phyloP scores from a whole-genome alignment of 2,797 vertebrate genomes.

The Ptychobarbus kaznakovi region DNA sequence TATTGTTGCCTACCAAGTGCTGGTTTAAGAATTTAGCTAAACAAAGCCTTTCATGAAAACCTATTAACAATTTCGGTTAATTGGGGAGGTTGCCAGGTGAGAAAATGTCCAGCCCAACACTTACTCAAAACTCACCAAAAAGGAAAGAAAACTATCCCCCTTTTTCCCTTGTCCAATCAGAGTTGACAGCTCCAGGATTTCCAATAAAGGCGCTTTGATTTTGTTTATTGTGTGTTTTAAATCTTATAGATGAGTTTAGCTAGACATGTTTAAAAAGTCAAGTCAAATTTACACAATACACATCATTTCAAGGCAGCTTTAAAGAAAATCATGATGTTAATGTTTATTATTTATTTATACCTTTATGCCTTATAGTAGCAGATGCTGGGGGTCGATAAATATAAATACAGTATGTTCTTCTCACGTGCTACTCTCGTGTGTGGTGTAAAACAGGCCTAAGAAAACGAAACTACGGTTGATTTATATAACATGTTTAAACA shows the following conservation, averaged over 20 bases:
- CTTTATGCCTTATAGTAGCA: neutral
- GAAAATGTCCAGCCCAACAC: neutral
- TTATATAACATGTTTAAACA: neutral
- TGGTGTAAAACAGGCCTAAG: neutral
- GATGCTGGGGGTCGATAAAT: neutral
- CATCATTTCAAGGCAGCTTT: neutral
- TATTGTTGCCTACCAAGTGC: neutral
- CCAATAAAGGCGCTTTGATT: neutral
- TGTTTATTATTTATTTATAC: neutral
- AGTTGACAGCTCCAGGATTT: neutral
- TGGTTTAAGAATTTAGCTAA: neutral
- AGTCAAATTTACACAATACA: neutral
- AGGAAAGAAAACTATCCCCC: neutral
- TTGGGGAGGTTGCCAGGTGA: neutral
- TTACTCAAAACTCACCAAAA: neutral
- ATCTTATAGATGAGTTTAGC: neutral
- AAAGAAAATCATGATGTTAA: neutral
- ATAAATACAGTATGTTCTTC: neutral
- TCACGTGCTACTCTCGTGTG: neutral
- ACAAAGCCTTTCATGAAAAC: neutral
- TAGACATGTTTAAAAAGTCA: neutral
- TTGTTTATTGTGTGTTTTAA: neutral
- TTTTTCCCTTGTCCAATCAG: neutral
- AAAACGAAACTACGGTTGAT: neutral
- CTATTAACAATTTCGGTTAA: neutral